Evolutionary conservation across 2,888 invertebrate genomes (phyloP), one percentile per base, ranked within the genome.

Genomic region (Drosophila macrothrix): DNA sequence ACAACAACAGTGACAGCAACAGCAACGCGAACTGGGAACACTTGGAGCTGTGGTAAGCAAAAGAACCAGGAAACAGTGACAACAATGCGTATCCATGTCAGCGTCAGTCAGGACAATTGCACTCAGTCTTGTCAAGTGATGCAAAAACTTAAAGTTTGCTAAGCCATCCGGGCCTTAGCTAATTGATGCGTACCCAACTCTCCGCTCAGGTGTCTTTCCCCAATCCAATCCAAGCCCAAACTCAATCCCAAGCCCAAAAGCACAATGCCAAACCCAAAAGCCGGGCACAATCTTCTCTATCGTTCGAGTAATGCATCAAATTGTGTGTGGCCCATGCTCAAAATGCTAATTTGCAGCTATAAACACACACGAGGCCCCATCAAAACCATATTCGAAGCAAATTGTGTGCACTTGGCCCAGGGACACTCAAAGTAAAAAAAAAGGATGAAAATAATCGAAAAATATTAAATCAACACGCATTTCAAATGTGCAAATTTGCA

Each of bases 51-150:
- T 29, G 31, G 28, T 28, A 52, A 56, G 58, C 59, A 46, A 22
- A 59, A 56, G 33, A 67, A 82, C 90, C 83, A 90, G 87, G 87
- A 88, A 87, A 76, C 82, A 63, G 78, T 22, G 66, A 76, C 74
- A 82, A 77, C 82, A 86, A 78, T 77, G 85, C 76, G 78, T 78
- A 81, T 84, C 78, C 83, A 78, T 85, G 84, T 88, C 85, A 75
- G 73, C 74, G 71, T 72, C 84, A 77, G 64, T 61, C 83, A 76
- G 22, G 59, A 74, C 71, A 76, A 76, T 67, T 81, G 79, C 79
- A 76, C 65, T 63, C 68, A 80, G 77, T 80, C 64, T 70, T 63
- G 72, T 56, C 63, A 70, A 89, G 78, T 82, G 87, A 74, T 88
- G 82, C 76, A 77, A 83, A 84, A 88, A 83, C 88, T 88, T 86